Base-by-base conservation (phyloP, 2,888 invertebrate species). In the Petrolisthes cinctipes region DNA sequence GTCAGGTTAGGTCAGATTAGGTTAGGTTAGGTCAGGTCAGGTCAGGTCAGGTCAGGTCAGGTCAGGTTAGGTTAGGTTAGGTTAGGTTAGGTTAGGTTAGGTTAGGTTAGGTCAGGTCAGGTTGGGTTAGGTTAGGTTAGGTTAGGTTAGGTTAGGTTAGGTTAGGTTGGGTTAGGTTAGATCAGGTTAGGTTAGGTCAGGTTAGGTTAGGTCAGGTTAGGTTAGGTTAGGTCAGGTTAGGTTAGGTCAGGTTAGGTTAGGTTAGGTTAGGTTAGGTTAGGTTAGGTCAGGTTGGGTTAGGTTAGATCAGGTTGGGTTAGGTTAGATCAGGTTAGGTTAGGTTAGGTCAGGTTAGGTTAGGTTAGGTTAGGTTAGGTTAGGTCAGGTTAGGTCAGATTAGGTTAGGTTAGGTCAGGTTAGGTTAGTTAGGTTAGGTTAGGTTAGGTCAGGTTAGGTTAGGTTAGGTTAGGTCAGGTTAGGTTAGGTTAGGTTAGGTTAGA, bases 121-220 rank as follows among this genome's bases (percentile, higher is more conserved):
- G 71, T 71, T 71, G 71, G 71, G 71, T 71, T 5, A 71, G 71
- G 71, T 71, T 5, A 71, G 71, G 71, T 11, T 5, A 71, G 14
- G 71, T 71, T 71, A 20, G 71, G 71, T 71, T 11, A 71, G 71
- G 71, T 71, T 71, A 71, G 71, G 71, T 71, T 11, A 7, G 71
- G 71, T 71, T 7, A 71, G 71, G 71, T 71, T 5, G n/a, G 20
- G 14, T 4, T 7, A 7, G 17, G 4, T n/a, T n/a, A 11, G n/a
- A 7, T 5, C 17, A 71, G 66, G 66, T 61, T 61, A 61, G 66
- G 66, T 73, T 73, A n/a, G 73, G 73, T 73, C 20, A n/a, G n/a
- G 5, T n/a, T 73, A 7, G 37, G 5, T 5, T 71, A 71, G 20
- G 5, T n/a, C 5, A 7, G 14, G 5, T 4, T n/a, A 5, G n/a